A percentile compares a stretch with the other conserved stretches of the same genome.
Evolutionary conservation across 2,113 vertebrate species (phyloP).

Genomic region (Megatriorchis doriae): DNA sequence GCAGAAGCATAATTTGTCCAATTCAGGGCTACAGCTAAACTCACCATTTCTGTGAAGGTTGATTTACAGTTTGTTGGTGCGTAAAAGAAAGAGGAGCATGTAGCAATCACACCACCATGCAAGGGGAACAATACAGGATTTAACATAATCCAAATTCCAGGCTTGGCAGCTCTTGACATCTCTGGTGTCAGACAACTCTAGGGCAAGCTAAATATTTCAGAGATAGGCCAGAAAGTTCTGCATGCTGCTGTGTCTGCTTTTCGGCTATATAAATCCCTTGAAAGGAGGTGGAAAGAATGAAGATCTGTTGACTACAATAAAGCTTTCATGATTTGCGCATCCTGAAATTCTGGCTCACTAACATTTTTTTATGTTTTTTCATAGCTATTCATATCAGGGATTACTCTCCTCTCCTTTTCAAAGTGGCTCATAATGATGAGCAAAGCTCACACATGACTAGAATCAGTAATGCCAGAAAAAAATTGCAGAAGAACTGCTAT

Average conservation of each 20-base stretch:
- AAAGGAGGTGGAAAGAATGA: background rate
- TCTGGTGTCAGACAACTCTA: background rate
- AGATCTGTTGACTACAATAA: background rate
- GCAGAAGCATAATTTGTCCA: background rate
- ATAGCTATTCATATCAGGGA: background rate
- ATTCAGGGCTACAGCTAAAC: background rate
- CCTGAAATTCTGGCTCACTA: background rate
- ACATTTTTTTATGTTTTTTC: background rate
- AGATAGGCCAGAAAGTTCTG: background rate
- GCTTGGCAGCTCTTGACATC: background rate
- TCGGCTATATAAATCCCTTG: background rate
- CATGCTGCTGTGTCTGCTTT: background rate
- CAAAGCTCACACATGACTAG: background rate
- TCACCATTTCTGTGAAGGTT: background rate
- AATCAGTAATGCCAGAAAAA: background rate
- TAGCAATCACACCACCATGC: background rate
- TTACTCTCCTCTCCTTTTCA: background rate
- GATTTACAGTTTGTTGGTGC: background rate
- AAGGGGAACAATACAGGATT: background rate
- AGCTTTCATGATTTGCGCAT: background rate
- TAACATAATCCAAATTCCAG: background rate
- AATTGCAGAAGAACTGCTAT: background rate
- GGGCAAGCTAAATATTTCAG: background rate
- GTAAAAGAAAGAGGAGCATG: background rate
- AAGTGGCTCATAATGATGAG: background rate